These are phyloP conservation scores for Lasioglossum calceatum DNA, from an alignment of 2,888 invertebrate genomes.

Conservation along the genomic window DNA sequence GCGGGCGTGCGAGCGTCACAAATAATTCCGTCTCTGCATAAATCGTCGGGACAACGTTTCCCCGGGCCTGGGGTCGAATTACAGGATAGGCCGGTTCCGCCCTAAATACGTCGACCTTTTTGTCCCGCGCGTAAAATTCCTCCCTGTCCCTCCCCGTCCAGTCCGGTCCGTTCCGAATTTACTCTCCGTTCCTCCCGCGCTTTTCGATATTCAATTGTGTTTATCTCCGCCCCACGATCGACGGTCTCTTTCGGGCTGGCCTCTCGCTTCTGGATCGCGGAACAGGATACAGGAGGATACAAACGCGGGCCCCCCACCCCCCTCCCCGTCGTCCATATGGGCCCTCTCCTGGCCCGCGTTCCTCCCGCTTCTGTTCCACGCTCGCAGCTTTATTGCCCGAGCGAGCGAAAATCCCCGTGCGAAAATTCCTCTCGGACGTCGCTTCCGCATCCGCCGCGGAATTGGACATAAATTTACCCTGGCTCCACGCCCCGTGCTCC, in stretches of 20 bases:
- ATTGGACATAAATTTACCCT: slow-evolving; percentile 79
- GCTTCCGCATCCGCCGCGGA: slow-evolving; percentile 73
- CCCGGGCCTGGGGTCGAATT: slow-evolving; percentile 43
- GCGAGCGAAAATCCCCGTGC: slow-evolving; percentile 73
- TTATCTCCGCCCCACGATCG: slow-evolving; percentile 45
- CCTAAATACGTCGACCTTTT: slow-evolving; percentile 57
- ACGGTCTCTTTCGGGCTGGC: neutral
- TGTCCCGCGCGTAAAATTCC: slow-evolving; percentile 34
- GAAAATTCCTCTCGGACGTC: slow-evolving; percentile 75
- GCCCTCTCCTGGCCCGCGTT: slow-evolving; percentile 31
- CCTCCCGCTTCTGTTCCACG: slow-evolving; percentile 58
- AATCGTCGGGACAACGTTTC: slow-evolving; percentile 53
- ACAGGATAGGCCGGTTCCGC: slow-evolving; percentile 60
- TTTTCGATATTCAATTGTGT: slow-evolving; percentile 72
- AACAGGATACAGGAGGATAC: neutral
- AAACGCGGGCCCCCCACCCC: neutral
- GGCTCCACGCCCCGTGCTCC: slow-evolving; percentile 36
- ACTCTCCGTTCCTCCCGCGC: slow-evolving; percentile 19
- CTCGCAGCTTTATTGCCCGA: slow-evolving; percentile 75
- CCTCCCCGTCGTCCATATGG: slow-evolving; percentile 25
- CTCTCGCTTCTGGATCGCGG: neutral
- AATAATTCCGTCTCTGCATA: slow-evolving; percentile 62
- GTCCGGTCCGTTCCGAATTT: too few relatives aligned
- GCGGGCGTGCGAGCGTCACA: slow-evolving; percentile 40
- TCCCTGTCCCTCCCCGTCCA: neutral